Conservation (phyloP, 2,797 vertebrate genomes). For the Clamator glandarius region DNA sequence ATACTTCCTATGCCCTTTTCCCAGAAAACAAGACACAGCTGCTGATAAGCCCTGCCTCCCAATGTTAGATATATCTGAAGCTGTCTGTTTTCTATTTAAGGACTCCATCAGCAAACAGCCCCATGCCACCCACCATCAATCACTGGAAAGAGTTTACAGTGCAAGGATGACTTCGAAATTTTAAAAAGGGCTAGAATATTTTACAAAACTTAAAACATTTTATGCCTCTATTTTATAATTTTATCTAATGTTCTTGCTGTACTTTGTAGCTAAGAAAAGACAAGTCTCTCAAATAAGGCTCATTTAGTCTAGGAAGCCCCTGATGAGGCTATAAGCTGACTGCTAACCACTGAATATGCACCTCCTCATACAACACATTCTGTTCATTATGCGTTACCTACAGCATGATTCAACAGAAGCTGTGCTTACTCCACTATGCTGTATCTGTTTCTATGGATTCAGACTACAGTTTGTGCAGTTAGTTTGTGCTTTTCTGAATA, state of each 20-base stretch:
- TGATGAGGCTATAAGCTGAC: neutral
- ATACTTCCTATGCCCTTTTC: neutral
- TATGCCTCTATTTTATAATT: neutral
- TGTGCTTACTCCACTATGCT: neutral
- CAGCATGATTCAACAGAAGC: neutral
- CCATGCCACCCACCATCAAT: neutral
- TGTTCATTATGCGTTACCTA: neutral
- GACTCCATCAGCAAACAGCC: neutral
- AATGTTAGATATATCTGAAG: neutral
- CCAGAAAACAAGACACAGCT: slow-evolving; percentile 21
- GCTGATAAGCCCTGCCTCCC: slow-evolving; percentile 27
- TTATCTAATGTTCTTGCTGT: neutral
- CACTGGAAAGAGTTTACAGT: neutral
- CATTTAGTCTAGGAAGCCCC: neutral
- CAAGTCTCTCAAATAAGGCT: neutral
- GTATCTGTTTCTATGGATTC: slow-evolving; percentile 42
- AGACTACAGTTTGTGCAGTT: neutral
- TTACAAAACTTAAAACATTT: neutral
- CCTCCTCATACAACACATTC: neutral
- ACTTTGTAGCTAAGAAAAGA: neutral
- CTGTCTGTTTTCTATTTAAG: neutral
- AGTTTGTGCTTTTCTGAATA: slow-evolving; percentile 32
- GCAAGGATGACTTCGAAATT: neutral
- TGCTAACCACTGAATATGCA: neutral
- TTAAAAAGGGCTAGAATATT: neutral